Evolutionary conservation across 1,140 invertebrate genomes (phyloP), one percentile per base, ranked within the genome.

Genomic region (Steinernema khuongi): DNA sequence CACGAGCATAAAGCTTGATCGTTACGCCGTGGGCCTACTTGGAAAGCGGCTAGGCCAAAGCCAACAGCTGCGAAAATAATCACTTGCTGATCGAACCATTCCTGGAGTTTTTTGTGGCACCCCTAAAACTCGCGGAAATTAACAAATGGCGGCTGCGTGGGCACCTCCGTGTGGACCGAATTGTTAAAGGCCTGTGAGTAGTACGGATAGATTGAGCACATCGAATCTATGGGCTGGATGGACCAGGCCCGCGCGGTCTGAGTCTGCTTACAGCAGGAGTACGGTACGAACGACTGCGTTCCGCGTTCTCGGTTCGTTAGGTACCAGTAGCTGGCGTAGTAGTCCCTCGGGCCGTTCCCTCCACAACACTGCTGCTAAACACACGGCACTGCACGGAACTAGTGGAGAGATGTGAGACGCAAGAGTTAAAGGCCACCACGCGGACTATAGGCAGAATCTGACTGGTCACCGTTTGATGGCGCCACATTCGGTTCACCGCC

Each of bases 301-400:
- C 82, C 82, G n/a, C 84, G 19, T 30, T 81, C 71, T 1, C 68
- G 79, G 68, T 84, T 84, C n/a, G 84, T 85, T 17, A 83, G 67
- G 36, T 85, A 84, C 82, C 82, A 84, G 68, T 81, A 85, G 7
- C 82, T 79, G 28, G 78, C 77, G 18, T 77, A 68, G 74, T 84
- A 84, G 69, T 84, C 84, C 1, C 32, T 67, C n/a, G 82, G 74
- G 0, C 80, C 82, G 17, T 68, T 33, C 14, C 75, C 82, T 28
- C 81, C 81, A 75, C 82, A 84, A 71, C 82, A 84, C 71, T 85
- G 68, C 43, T 85, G 82, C 82, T 84, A 75, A 75, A 83, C 66
- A 73, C n/a, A n/a, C 22, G 22, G 14, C 7, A 43, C 33, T 19
- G n/a, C 4, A 29, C 11, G 70, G 60, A 43, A 4, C 70, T 69